These are phyloP conservation scores for Caradrina clavipalpis DNA, from an alignment of 2,888 invertebrate species.

Conservation along the genomic window DNA sequence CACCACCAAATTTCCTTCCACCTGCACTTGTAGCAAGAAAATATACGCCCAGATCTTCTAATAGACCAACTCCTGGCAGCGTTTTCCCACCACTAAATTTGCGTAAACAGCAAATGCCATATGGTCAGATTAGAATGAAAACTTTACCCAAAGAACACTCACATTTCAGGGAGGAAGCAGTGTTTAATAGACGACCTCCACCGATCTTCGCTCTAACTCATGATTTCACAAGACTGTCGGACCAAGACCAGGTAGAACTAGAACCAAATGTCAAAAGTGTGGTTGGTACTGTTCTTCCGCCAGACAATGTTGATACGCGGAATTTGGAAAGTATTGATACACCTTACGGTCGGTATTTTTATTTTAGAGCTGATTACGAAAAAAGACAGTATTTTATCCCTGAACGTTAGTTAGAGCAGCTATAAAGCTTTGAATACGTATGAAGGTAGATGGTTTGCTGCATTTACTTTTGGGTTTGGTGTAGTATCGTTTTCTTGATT, in stretches of 20 bases:
- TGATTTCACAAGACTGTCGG: background rate
- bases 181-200: slow-evolving; percentile 4
- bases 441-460: slow-evolving; percentile 21
- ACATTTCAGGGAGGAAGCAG: slow-evolving; percentile 3
- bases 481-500: slow-evolving; percentile 14
- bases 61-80: background rate
- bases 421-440: background rate
- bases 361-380: slow-evolving; percentile 37
- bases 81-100: slow-evolving; percentile 2
- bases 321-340: slow-evolving; percentile 41
- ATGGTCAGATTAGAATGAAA: slow-evolving; percentile 1
- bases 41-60: slow-evolving; percentile 12
- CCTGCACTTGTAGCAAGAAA: slow-evolving; percentile 28
- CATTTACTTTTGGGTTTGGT: slow-evolving; percentile 54
- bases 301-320: slow-evolving; percentile 60
- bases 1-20: slow-evolving; percentile 76
- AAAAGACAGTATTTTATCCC: slow-evolving; percentile 42
- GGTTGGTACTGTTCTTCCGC: slow-evolving; percentile 77
- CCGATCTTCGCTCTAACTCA: slow-evolving; percentile 1
- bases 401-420: background rate
- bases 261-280: slow-evolving; percentile 79
- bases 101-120: background rate
- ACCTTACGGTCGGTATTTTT: slow-evolving; percentile 53
- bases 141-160: slow-evolving; percentile 7
- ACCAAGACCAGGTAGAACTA: background rate